Evolutionary conservation across 2,888 invertebrate species (phyloP).

Genomic region (Agelastica alni): DNA sequence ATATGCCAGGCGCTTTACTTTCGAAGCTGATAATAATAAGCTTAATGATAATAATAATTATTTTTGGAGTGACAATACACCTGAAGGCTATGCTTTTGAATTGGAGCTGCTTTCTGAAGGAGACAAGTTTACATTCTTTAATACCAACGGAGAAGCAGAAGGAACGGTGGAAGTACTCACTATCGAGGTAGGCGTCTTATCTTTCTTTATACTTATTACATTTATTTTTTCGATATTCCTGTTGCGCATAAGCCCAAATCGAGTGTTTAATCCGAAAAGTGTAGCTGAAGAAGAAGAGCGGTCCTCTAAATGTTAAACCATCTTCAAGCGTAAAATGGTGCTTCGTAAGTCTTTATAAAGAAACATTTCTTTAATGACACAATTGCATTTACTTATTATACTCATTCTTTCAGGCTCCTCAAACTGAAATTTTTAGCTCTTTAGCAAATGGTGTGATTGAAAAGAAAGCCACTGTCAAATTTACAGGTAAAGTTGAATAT

Average conservation of each 20-base stretch:
- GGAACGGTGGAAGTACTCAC: constrained; percentile 69
- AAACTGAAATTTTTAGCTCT: constrained; percentile 57
- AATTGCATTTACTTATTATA: constrained; percentile 45
- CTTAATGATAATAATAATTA: constrained; percentile 72
- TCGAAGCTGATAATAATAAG: constrained; percentile 65
- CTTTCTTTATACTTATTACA: constrained; percentile 11
- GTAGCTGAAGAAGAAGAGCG: constrained; percentile 30
- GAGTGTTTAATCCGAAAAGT: constrained; percentile 38
- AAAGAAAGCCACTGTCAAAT: constrained; percentile 65
- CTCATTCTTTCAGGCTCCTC: constrained; percentile 59
- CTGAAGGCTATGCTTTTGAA: constrained; percentile 75
- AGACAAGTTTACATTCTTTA: constrained; percentile 74
- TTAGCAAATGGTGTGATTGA: constrained; percentile 58
- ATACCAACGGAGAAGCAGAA: constrained; percentile 68
- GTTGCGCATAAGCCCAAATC: constrained; percentile 31
- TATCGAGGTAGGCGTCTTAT: constrained; percentile 62
- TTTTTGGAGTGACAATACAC: constrained; percentile 78
- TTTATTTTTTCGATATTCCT: constrained; percentile 26
- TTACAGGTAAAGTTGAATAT: constrained; percentile 71
- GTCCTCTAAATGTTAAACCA: constrained; percentile 28
- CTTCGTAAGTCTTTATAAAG: constrained; percentile 53
- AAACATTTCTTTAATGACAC: constrained; percentile 31
- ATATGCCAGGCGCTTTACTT: constrained; percentile 74
- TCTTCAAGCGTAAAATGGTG: constrained; percentile 30
- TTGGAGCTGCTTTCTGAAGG: constrained; percentile 69